A percentile compares a stretch with the other conserved stretches of the same genome.
Conservation (phyloP, 2,888 invertebrate species). For the Colletes collaris region DNA sequence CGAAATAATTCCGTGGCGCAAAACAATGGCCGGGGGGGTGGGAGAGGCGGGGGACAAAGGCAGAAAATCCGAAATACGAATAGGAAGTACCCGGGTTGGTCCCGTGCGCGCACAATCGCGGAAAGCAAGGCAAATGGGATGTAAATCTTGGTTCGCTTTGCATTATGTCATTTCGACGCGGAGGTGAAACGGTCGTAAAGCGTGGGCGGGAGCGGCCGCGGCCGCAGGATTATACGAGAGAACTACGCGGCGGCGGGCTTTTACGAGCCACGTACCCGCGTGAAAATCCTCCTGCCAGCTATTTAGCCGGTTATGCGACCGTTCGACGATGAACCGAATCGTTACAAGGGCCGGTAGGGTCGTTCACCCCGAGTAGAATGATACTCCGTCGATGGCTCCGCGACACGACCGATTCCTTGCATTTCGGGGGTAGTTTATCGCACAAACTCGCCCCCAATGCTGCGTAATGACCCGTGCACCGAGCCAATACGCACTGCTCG, state of each 20-base stretch:
- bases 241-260: conserved; percentile 41
- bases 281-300: conserved; percentile 48
- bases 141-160: conserved; percentile 70
- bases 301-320: conserved; percentile 32
- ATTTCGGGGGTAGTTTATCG: no score
- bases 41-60: background rate
- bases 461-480: no score
- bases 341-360: conserved; percentile 18
- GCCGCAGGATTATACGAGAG: conserved; percentile 60
- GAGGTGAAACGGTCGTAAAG: conserved; percentile 63
- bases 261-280: conserved; percentile 58
- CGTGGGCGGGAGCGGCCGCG: conserved; percentile 23
- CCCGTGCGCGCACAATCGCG: conserved; percentile 54
- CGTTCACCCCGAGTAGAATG: conserved; percentile 17
- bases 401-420: background rate
- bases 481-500: no score
- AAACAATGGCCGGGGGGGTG: conserved; percentile 35
- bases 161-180: conserved; percentile 61
- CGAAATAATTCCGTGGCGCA: conserved; percentile 50
- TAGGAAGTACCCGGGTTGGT: conserved; percentile 48
- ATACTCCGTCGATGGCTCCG: background rate
- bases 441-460: no score
- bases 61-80: conserved; percentile 51
- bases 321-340: conserved; percentile 41
- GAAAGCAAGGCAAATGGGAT: conserved; percentile 64